Base-by-base conservation (phyloP, 2,113 vertebrate species). In the Mormyrus lacerda region DNA sequence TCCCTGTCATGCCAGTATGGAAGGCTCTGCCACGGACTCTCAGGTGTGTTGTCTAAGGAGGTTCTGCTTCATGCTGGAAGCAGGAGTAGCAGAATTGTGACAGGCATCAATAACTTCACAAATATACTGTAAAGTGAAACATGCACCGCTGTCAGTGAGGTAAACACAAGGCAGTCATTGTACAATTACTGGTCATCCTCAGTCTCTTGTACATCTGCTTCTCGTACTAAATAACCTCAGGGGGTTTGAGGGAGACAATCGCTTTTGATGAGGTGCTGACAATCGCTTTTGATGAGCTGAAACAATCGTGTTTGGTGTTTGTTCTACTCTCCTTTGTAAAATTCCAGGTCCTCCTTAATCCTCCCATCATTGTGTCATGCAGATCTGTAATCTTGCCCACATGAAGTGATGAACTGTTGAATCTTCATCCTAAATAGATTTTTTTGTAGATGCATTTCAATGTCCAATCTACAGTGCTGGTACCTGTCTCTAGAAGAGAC, bases 1-100 rank as follows among this genome's bases (percentile, higher is more conserved):
- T 97, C 98, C n/a, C 94, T 99, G 93, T 98, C 98, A 2, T 97
- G 97, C 90, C 96, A 98, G 93, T 96, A 98, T 93, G 98, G 98
- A 91, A 98, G 97, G 92, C 95, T 99, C 4, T 98, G 98, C 92
- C 97, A 97, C 58, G 97, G 97, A 92, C 94, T 99, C 82, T 97
- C 97, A 94, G 98, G 98, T 99, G 96, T 50, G 53, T 51, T 35
- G 1, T 79, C 27, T 69, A 79, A 39, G 69, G 13, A 7, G 15
- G 35, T 19, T 8, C 15, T 39, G 3, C n/a, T 4, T 53, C 35
- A 85, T 58, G 84, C 39, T 50, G 73, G 73, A 35, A 50, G 5
- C 15, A 39, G 39, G 27, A 42, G 11, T 76, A 10, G 1, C 73
- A 42, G 13, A 42, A 19, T 42, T 79, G 73, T 19, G 73, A 42